Conservation (phyloP, 1,140 invertebrate species). For the Platorchestia sp. region DNA sequence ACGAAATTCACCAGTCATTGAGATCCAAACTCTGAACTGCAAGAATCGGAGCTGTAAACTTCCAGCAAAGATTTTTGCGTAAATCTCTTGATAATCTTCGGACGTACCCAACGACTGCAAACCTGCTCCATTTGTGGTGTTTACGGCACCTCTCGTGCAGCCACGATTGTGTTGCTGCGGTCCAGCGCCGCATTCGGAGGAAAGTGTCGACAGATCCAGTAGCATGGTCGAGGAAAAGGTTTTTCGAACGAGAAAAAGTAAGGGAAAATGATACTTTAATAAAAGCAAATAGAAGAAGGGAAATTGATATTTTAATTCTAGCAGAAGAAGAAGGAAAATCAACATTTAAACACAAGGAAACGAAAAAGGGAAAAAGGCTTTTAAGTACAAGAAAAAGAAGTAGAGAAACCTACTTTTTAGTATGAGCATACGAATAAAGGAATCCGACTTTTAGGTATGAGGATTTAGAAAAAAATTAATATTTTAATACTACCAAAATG, state of each 20-base stretch:
- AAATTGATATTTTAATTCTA: no score
- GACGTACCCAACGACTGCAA: neutral
- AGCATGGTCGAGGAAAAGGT: neutral
- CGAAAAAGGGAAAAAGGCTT: no score
- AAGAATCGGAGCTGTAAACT: neutral
- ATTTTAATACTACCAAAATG: no score
- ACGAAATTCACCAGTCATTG: neutral
- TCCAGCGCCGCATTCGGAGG: neutral
- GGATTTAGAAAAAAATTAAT: no score
- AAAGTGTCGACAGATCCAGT: neutral
- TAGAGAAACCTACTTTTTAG: no score
- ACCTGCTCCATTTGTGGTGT: neutral
- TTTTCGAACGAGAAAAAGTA: no score
- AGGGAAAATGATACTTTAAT: neutral
- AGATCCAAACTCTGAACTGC: neutral
- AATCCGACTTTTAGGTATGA: no score
- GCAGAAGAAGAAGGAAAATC: neutral
- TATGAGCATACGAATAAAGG: no score
- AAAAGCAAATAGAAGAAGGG: neutral
- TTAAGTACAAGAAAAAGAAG: no score
- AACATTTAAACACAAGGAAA: no score
- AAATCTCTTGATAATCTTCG: neutral
- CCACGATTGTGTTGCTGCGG: neutral
- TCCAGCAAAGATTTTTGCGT: neutral
- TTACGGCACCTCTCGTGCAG: neutral